A percentile compares a stretch with the other conserved stretches of the same genome.
Conservation (phyloP, 2,113 vertebrate species). For the Cyphomyrus plagiostoma region DNA sequence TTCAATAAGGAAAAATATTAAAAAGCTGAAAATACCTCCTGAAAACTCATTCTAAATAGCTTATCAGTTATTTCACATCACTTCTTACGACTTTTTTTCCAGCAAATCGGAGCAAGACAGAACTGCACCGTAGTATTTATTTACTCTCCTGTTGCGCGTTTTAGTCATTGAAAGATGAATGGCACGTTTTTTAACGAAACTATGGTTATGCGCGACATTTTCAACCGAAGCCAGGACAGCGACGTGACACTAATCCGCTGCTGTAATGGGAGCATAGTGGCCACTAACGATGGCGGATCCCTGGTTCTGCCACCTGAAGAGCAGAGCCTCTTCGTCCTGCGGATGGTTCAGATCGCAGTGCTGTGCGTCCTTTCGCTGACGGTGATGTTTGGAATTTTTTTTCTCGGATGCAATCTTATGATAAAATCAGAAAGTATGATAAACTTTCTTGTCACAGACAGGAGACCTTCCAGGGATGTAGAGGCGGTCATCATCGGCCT, state of each 20-base stretch:
- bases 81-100: neutral
- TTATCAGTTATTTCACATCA: neutral
- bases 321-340: slow-evolving; percentile 80
- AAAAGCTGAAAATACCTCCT: neutral
- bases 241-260: slow-evolving; percentile 70
- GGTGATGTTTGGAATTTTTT: slow-evolving; percentile 92
- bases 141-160: neutral
- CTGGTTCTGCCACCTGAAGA: slow-evolving; percentile 70
- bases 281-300: slow-evolving; percentile 70
- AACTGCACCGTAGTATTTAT: neutral
- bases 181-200: slow-evolving; percentile 75
- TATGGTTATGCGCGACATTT: slow-evolving; percentile 61
- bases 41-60: neutral
- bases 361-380: slow-evolving; percentile 92
- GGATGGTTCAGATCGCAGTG: slow-evolving; percentile 91
- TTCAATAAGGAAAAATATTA: neutral
- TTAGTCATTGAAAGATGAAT: slow-evolving; percentile 66
- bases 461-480: slow-evolving; percentile 88
- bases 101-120: neutral
- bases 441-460: slow-evolving; percentile 85
- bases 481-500: slow-evolving; percentile 90
- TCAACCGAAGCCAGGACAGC: slow-evolving; percentile 75
- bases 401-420: slow-evolving; percentile 94
- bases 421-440: slow-evolving; percentile 98
- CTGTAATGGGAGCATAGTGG: slow-evolving; percentile 68